These are phyloP conservation scores for Peribatodes rhomboidaria DNA, from an alignment of 2,888 invertebrate genomes.

Conservation along the genomic window DNA sequence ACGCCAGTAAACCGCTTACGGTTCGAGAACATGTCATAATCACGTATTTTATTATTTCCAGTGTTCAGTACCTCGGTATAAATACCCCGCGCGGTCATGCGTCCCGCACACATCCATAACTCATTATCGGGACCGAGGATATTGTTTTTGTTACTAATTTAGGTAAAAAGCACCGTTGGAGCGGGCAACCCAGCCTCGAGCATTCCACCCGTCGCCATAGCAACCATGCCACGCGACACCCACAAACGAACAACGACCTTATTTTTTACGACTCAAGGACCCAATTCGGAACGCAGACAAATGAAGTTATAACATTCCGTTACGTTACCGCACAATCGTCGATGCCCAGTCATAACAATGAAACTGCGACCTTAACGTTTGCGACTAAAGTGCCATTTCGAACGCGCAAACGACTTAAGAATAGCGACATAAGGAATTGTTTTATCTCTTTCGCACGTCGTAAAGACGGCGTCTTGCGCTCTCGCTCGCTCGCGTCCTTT, in stretches of 20 bases:
- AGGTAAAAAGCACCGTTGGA: conserved; percentile 71
- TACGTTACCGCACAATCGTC: conserved; percentile 77
- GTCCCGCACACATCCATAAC: conserved; percentile 51
- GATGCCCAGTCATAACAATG: conserved; percentile 79
- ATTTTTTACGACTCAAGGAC: conserved; percentile 64
- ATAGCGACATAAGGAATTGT: conserved; percentile 85
- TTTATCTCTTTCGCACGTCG: conserved; percentile 85
- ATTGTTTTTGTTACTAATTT: conserved; percentile 72
- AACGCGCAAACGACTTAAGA: conserved; percentile 80
- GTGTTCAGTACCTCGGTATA: conserved; percentile 30
- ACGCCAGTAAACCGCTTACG: background rate
- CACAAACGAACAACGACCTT: conserved; percentile 75
- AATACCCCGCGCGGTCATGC: conserved; percentile 30
- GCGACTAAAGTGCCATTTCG: conserved; percentile 78
- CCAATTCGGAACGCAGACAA: conserved; percentile 68
- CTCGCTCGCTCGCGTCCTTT: conserved; percentile 77
- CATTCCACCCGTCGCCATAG: conserved; percentile 87
- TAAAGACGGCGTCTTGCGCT: conserved; percentile 75
- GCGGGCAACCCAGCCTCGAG: conserved; percentile 72
- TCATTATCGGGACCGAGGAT: conserved; percentile 56
- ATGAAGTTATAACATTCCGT: conserved; percentile 85
- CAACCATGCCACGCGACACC: conserved; percentile 72
- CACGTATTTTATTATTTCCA: conserved; percentile 9
- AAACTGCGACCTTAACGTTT: conserved; percentile 83
- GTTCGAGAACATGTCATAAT: conserved; percentile 21